Conservation (phyloP, 2,888 invertebrate genomes). For the Siphonodentalium dalli region DNA sequence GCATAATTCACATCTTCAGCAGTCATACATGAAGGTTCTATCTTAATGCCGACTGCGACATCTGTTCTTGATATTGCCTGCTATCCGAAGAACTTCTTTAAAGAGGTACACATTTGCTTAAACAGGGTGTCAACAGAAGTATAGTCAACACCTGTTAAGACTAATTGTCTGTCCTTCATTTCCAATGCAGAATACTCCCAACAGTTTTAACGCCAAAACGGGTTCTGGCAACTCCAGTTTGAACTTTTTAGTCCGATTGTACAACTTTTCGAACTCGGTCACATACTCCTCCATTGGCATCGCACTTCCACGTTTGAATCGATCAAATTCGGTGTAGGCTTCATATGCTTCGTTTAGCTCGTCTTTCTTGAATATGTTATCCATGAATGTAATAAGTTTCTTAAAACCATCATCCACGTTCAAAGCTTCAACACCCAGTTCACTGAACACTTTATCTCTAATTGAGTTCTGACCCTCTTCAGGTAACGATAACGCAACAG, state of each 20-base stretch:
- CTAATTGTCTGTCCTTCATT: conserved; percentile 3
- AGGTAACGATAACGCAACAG: conserved; percentile 1
- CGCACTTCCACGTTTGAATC: not conserved
- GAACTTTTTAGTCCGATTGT: conserved; percentile 4
- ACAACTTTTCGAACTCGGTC: conserved; percentile 11
- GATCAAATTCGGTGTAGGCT: conserved; percentile 6
- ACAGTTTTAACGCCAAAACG: conserved; percentile 11
- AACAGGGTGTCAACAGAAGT: not conserved
- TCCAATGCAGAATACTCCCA: not conserved
- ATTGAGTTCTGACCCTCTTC: not conserved
- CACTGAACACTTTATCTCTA: not conserved
- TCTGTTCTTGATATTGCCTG: not conserved
- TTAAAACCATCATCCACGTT: conserved; percentile 3
- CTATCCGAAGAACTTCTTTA: conserved; percentile 11
- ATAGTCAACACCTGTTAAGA: conserved; percentile 7
- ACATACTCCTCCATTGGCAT: conserved; percentile 8
- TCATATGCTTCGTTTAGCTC: conserved; percentile 6
- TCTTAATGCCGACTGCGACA: not conserved
- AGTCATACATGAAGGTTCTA: not conserved
- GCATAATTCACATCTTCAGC: too few relatives aligned
- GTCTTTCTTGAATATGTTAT: conserved; percentile 6
- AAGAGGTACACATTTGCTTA: not conserved
- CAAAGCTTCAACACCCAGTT: not conserved
- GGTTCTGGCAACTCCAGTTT: conserved; percentile 5
- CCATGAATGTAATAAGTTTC: not conserved